Evolutionary conservation across 2,113 vertebrate genomes (phyloP).

Genomic region (Boulengeromyrus knoepffleri): DNA sequence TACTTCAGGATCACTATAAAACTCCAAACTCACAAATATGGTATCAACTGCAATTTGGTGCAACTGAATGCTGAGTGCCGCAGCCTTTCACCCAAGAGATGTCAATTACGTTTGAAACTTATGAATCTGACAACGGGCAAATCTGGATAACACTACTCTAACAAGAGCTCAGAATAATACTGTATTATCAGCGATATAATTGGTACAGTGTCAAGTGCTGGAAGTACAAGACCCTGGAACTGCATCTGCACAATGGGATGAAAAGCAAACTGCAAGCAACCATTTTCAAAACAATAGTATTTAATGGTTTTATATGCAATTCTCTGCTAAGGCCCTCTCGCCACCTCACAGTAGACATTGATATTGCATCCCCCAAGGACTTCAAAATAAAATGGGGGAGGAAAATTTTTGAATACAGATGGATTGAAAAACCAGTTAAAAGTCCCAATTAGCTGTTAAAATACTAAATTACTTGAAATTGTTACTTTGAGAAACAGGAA

Average conservation of each 20-base stretch:
- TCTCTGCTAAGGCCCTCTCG: constrained; percentile 32
- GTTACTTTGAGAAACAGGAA: constrained; percentile 12
- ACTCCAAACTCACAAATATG: background rate
- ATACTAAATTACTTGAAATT: constrained; percentile 34
- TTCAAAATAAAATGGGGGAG: constrained; percentile 34
- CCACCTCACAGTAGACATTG: constrained; percentile 47
- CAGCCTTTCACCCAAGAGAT: background rate
- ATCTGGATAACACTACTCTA: background rate
- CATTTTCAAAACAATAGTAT: constrained; percentile 43
- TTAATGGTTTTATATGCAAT: constrained; percentile 52
- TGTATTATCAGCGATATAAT: background rate
- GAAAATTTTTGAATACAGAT: constrained; percentile 49
- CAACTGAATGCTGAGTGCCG: background rate
- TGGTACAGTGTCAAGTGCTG: background rate
- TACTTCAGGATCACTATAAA: background rate
- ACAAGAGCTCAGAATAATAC: background rate
- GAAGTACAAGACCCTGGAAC: background rate
- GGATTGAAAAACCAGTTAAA: constrained; percentile 44
- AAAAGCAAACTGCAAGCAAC: background rate
- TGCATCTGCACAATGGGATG: background rate
- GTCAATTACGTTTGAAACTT: background rate
- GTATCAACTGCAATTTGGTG: background rate
- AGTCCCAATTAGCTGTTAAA: constrained; percentile 46
- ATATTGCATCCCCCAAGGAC: constrained; percentile 33
- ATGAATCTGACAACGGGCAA: background rate